Percentiles rank a stretch among this genome's conserved stretches.
phyloP scores from a whole-genome alignment of 2,888 invertebrate species.

The Vanessa cardui region DNA sequence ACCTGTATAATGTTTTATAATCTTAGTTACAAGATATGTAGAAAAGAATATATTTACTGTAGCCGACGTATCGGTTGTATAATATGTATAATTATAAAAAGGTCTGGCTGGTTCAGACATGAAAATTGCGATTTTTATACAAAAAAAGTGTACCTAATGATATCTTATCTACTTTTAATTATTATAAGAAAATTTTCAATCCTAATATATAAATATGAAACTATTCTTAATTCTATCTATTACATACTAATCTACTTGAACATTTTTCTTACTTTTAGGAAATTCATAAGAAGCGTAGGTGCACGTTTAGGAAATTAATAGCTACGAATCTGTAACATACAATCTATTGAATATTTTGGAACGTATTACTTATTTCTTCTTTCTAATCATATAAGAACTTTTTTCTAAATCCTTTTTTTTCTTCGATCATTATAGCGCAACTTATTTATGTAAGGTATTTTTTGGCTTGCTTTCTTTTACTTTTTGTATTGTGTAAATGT shows the following conservation, averaged over 20 bases:
- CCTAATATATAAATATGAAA: slow-evolving; percentile 1
- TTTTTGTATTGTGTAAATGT: too few species aligned
- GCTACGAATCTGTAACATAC: background rate
- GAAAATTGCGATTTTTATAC: slow-evolving; percentile 6
- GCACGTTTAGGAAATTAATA: background rate
- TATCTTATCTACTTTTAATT: too few species aligned
- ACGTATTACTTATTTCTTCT: too few species aligned
- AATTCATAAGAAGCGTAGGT: background rate
- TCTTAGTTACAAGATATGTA: background rate
- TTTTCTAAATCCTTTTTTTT: too few species aligned
- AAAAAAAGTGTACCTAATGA: background rate
- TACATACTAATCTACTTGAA: background rate
- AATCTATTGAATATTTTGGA: too few species aligned
- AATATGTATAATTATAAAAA: slow-evolving; percentile 1
- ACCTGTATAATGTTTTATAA: too few species aligned
- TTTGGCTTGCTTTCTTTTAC: too few species aligned
- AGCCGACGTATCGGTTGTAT: slow-evolving; percentile 10
- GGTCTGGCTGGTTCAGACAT: slow-evolving; percentile 26
- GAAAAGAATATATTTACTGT: background rate
- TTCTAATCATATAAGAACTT: too few species aligned
- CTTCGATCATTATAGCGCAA: too few species aligned
- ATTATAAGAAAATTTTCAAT: slow-evolving; percentile 4
- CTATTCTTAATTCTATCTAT: slow-evolving; percentile 15
- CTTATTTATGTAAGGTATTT: too few species aligned
- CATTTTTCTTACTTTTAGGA: background rate